Conservation (phyloP, 2,888 invertebrate genomes). For the Heliconius erato region DNA sequence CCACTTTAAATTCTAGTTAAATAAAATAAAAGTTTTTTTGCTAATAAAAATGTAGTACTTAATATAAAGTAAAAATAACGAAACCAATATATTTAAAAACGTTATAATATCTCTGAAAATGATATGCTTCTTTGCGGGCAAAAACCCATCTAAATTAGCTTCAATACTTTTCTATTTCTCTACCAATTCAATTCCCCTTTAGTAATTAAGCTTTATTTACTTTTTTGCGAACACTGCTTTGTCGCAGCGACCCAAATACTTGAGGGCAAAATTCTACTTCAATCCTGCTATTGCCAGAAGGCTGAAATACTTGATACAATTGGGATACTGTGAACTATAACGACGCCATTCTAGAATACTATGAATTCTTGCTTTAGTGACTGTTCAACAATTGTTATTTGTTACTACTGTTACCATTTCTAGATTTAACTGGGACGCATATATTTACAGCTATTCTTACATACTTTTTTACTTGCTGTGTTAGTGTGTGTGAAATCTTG, state of each 20-base stretch:
- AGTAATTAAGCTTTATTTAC: background rate
- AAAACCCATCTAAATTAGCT: background rate
- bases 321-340: slow-evolving; percentile 36
- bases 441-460: background rate
- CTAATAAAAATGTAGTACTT: no score
- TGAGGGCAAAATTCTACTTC: slow-evolving; percentile 27
- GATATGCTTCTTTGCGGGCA: background rate
- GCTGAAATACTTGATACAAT: slow-evolving; percentile 37
- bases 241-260: slow-evolving; percentile 28
- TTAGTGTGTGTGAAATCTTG: no score
- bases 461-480: no score
- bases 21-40: background rate
- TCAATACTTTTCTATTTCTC: background rate
- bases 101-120: background rate
- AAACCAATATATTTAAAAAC: background rate
- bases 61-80: background rate
- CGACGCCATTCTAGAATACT: slow-evolving; percentile 23
- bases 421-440: background rate
- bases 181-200: slow-evolving; percentile 10
- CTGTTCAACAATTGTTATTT: slow-evolving; percentile 36
- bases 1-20: background rate
- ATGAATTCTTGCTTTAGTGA: slow-evolving; percentile 31
- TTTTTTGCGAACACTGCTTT: slow-evolving; percentile 14
- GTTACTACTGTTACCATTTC: slow-evolving; percentile 13
- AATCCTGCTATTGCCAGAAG: slow-evolving; percentile 26